These are phyloP conservation scores for Smutsia gigantea DNA, from an alignment of 2,797 vertebrate genomes.

Conservation along the genomic window DNA sequence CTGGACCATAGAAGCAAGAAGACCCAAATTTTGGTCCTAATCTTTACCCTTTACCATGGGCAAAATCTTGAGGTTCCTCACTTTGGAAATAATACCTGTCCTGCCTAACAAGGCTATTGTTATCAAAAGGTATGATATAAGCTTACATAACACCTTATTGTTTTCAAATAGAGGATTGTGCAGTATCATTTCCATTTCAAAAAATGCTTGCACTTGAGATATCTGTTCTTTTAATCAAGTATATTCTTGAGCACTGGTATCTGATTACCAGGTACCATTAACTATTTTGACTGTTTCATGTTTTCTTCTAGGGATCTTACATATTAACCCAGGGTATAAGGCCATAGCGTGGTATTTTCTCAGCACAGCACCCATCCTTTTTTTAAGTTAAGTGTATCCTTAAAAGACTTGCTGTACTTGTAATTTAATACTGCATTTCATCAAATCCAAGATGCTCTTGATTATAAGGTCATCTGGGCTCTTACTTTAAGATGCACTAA, in stretches of 20 bases:
- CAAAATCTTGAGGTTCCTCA: neutral
- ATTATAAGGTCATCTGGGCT: neutral
- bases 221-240: neutral
- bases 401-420: neutral
- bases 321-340: neutral
- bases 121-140: neutral
- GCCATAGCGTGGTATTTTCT: neutral
- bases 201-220: neutral
- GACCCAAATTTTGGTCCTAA: neutral
- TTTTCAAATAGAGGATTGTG: neutral
- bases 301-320: neutral
- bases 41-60: neutral
- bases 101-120: neutral
- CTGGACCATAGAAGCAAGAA: neutral
- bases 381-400: neutral
- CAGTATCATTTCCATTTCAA: neutral
- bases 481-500: constrained; percentile 10
- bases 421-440: neutral
- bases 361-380: neutral
- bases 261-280: neutral
- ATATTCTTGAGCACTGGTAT: neutral
- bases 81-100: neutral
- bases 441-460: neutral
- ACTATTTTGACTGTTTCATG: neutral
- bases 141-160: neutral